These are phyloP conservation scores for Pantherophis vulpinus DNA, from an alignment of 2,797 vertebrate species.

Conservation along the genomic window DNA sequence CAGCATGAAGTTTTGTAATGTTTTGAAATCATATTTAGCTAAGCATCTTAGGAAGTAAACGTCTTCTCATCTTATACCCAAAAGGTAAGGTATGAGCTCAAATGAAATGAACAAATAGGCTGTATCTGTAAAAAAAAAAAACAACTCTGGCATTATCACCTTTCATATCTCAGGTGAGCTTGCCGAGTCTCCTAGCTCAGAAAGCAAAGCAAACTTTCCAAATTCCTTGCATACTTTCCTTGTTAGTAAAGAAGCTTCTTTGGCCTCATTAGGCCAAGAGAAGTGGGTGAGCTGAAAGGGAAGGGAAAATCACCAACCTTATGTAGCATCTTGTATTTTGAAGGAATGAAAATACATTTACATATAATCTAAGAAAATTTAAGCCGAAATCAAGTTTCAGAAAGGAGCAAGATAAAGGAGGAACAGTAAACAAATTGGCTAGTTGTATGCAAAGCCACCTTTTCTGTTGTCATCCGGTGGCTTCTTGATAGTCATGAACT, in stretches of 20 bases:
- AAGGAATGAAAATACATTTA: background rate
- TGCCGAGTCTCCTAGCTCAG: constrained; percentile 38
- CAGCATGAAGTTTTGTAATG: background rate
- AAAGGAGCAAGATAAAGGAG: background rate
- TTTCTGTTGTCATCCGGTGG: constrained; percentile 43
- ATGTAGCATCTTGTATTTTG: background rate
- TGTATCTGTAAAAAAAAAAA: background rate
- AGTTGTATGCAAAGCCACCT: constrained; percentile 39
- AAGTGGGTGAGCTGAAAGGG: constrained; percentile 8
- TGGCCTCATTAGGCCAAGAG: constrained; percentile 29
- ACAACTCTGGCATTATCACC: background rate
- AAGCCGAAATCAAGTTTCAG: background rate
- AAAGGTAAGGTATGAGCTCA: background rate
- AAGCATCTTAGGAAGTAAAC: background rate
- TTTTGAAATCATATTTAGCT: background rate
- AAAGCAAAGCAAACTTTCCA: constrained; percentile 55
- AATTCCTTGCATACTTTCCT: constrained; percentile 63
- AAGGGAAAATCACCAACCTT: background rate
- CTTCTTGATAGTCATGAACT: constrained; percentile 43
- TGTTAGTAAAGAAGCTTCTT: constrained; percentile 55
- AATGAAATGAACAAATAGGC: background rate
- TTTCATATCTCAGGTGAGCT: constrained; percentile 30
- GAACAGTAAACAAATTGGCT: background rate
- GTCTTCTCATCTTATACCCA: background rate
- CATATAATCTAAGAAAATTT: background rate